Base-by-base conservation (phyloP, 2,113 vertebrate genomes). In the Myrmophylax atrothorax region DNA sequence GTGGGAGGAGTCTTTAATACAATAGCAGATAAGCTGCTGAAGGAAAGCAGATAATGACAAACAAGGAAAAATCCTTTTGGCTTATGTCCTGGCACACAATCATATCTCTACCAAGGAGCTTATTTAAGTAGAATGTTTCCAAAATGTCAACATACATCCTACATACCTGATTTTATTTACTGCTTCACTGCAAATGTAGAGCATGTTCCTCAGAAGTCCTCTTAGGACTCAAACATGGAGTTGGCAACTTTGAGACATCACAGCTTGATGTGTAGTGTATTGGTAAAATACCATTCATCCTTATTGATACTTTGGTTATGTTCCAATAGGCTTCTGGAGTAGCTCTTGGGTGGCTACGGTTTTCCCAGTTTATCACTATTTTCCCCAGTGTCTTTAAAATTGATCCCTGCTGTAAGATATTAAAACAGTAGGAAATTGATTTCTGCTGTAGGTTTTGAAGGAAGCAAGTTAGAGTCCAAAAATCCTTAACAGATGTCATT, bases 401-500 rank as follows among this genome's bases (percentile, higher is more conserved):
- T 35, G 69, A 67, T 76, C 40, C 40, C 18, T 70, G 6, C 50
- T 87, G 22, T 64, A 88, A 78, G 76, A 78, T 68, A 90, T 3
- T 74, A 50, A 80, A 96, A 84, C 58, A 90, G n/a, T 29, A 50
- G 12, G 52, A 83, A 77, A 46, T 14, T 38, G 29, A 72, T 84
- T 90, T 89, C 68, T 92, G 35, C 52, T 66, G 84, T 84, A 77
- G 17, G 9, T 94, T 92, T 92, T 76, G 94, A 70, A 88, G 37
- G 31, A 84, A 74, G 47, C 26, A 86, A 49, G 12, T 7, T 75
- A 58, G 28, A 78, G 44, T 88, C 38, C 12, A 49, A 81, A 92
- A 90, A 62, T 68, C 88, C 74, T 91, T 90, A 83, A 70, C 2
- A 53, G 37, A 33, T 73, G 12, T 87, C 12, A 68, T 68, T 85